phyloP scores from a whole-genome alignment of 2,888 invertebrate species.

The Apamea sordens region DNA sequence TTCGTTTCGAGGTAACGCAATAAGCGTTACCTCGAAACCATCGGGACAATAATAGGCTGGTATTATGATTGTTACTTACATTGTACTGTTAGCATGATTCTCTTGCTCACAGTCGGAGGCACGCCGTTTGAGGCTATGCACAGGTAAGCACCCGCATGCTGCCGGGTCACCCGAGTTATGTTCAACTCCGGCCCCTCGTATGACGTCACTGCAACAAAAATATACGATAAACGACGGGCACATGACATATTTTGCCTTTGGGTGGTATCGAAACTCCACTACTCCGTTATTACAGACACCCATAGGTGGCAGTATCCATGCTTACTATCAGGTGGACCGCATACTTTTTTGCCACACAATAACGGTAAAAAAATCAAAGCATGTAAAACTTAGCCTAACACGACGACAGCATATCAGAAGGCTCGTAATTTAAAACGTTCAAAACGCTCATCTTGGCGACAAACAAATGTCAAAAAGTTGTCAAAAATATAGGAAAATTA shows the following conservation, averaged over 20 bases:
- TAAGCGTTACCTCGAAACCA: too few species aligned
- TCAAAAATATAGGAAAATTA: too few species aligned
- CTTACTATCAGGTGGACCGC: not conserved
- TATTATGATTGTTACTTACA: conserved; percentile 90
- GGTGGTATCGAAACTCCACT: not conserved
- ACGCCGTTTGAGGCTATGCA: conserved; percentile 96
- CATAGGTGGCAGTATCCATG: too few species aligned
- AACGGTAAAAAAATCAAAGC: not conserved
- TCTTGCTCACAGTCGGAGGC: conserved; percentile 96
- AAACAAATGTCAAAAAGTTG: too few species aligned
- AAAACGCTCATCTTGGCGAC: too few species aligned
- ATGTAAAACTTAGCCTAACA: not conserved
- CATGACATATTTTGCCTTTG: not conserved
- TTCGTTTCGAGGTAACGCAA: not conserved
- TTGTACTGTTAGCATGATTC: conserved; percentile 95
- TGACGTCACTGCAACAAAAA: conserved; percentile 88
- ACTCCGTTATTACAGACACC: too few species aligned
- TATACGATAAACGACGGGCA: not conserved
- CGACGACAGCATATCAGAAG: not conserved
- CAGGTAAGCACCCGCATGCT: conserved; percentile 95
- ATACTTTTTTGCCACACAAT: not conserved
- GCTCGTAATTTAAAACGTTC: too few species aligned
- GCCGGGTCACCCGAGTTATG: conserved; percentile 92
- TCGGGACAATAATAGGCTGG: not conserved
- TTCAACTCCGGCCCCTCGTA: conserved; percentile 92